These are phyloP conservation scores for Eupithecia exiguata DNA, from an alignment of 2,888 invertebrate genomes.

Conservation along the genomic window DNA sequence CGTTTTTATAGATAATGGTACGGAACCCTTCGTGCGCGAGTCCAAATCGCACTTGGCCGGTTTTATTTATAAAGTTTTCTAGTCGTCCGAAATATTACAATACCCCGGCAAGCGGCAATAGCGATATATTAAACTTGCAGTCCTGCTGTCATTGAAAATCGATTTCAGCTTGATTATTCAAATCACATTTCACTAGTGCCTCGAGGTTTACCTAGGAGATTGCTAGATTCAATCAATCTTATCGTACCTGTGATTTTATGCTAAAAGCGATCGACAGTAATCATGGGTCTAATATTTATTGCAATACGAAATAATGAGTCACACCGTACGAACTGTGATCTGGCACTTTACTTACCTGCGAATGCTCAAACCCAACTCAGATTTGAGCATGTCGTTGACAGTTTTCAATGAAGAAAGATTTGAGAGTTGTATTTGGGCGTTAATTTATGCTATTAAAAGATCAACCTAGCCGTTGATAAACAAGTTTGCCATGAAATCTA, in stretches of 20 bases:
- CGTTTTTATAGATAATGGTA: too few species aligned
- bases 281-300: slow-evolving; percentile 43
- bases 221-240: slow-evolving; percentile 44
- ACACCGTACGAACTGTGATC: slow-evolving; percentile 1
- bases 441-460: background rate
- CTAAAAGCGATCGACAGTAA: slow-evolving; percentile 40
- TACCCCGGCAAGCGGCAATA: too few species aligned
- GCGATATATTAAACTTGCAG: background rate
- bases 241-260: slow-evolving; percentile 41
- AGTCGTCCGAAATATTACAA: too few species aligned
- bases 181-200: slow-evolving; percentile 24
- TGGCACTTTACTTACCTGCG: background rate
- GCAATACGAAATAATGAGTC: slow-evolving; percentile 36
- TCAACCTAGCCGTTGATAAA: background rate
- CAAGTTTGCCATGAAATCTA: background rate
- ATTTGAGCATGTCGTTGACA: background rate
- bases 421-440: background rate
- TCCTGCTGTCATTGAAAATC: background rate
- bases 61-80: too few species aligned
- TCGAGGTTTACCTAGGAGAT: slow-evolving; percentile 42
- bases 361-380: background rate
- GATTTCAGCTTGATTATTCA: slow-evolving; percentile 12
- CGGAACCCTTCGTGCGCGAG: too few species aligned
- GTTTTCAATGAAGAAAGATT: too few species aligned
- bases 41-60: too few species aligned